Conservation (phyloP, 2,888 invertebrate genomes). For the Agriotes lineatus region DNA sequence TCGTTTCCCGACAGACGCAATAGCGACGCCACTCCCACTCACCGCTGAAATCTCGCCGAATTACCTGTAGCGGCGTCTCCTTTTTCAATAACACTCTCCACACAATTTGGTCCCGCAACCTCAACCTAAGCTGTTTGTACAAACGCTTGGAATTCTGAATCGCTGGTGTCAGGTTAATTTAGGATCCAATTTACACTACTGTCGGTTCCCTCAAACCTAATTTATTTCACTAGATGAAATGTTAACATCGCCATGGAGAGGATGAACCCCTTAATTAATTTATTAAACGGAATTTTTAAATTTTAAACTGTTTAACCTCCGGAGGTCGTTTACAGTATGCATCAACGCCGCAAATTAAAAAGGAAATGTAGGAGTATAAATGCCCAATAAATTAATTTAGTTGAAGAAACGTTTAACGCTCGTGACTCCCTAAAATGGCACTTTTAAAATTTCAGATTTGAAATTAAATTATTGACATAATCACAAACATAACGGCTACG, state of each 20-base stretch:
- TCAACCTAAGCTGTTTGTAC: conserved; percentile 46
- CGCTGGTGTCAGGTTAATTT: conserved; percentile 50
- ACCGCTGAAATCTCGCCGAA: conserved; percentile 59
- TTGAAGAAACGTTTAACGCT: neutral
- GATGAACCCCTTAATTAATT: conserved; percentile 35
- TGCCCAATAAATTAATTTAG: neutral
- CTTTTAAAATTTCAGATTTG: too few relatives aligned
- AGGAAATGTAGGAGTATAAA: conserved; percentile 27
- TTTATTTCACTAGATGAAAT: conserved; percentile 40
- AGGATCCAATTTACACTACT: conserved; percentile 47
- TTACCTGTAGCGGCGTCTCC: conserved; percentile 52
- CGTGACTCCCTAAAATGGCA: too few relatives aligned
- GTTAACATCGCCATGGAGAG: conserved; percentile 35
- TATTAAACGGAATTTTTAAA: conserved; percentile 31
- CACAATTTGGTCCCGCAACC: conserved; percentile 48
- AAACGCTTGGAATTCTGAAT: conserved; percentile 48
- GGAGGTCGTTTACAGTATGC: conserved; percentile 10
- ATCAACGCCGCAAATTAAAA: neutral
- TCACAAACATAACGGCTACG: too few relatives aligned
- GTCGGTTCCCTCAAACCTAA: conserved; percentile 40
- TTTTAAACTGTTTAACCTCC: conserved; percentile 34
- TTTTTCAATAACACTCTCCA: conserved; percentile 54
- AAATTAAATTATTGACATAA: too few relatives aligned
- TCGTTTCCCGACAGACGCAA: conserved; percentile 55
- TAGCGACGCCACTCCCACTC: conserved; percentile 62